Conservation (phyloP, 1,140 invertebrate genomes). For the Lepidostoma basale region DNA sequence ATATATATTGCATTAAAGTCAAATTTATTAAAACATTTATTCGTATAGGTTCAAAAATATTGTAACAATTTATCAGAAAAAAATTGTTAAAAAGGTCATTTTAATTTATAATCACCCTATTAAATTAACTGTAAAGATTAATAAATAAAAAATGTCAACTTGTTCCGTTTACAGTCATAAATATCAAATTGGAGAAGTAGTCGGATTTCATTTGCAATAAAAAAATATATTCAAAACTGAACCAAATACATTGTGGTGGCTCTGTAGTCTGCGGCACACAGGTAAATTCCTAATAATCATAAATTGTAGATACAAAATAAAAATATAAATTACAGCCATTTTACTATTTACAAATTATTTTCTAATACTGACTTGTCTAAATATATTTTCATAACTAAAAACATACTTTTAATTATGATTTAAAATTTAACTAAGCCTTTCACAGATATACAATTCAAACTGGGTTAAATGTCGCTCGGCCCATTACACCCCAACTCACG, state of each 20-base stretch:
- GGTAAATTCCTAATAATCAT: constrained; percentile 4
- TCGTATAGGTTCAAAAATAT: no score
- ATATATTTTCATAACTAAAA: constrained; percentile 33
- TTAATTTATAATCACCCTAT: no score
- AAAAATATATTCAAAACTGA: constrained; percentile 25
- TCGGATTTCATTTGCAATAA: constrained; percentile 24
- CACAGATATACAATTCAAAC: no score
- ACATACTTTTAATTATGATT: background rate
- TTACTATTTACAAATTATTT: constrained; percentile 42
- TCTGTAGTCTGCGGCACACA: background rate
- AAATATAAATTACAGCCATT: constrained; percentile 44
- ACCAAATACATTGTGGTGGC: background rate
- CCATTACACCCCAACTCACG: no score
- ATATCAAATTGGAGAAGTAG: constrained; percentile 24
- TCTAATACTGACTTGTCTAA: constrained; percentile 44
- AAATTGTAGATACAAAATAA: constrained; percentile 33
- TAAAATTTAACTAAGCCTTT: constrained; percentile 25
- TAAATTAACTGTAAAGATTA: constrained; percentile 8
- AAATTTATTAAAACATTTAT: no score
- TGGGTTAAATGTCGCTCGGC: no score
- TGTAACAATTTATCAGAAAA: no score
- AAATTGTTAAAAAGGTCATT: no score
- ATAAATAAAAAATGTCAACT: constrained; percentile 14
- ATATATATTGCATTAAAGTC: no score
- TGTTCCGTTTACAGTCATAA: constrained; percentile 8